Evolutionary conservation across 1,140 invertebrate species (phyloP).

Genomic region (Chironomus striatipennis): DNA sequence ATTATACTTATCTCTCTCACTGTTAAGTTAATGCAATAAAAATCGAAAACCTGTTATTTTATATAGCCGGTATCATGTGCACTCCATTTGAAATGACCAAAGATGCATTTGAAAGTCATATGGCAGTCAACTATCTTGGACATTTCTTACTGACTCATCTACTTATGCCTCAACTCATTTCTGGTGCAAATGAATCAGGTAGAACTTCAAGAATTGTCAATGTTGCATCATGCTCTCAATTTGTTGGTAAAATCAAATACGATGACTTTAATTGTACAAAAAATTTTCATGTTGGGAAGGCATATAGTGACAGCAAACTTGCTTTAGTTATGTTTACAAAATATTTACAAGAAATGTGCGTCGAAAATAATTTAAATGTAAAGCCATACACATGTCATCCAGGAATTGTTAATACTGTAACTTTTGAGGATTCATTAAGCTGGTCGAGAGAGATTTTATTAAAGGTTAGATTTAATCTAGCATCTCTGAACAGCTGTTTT

Average conservation of each 20-base stretch:
- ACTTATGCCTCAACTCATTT: conserved; percentile 63
- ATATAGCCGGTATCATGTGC: conserved; percentile 76
- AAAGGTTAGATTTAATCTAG: no score
- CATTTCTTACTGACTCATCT: conserved; percentile 81
- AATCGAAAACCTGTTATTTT: no score
- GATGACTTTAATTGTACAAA: conserved; percentile 58
- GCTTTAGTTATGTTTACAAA: conserved; percentile 73
- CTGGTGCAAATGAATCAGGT: conserved; percentile 45
- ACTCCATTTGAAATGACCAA: conserved; percentile 61
- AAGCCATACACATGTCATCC: conserved; percentile 74
- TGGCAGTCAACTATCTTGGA: conserved; percentile 76
- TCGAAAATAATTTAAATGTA: conserved; percentile 42
- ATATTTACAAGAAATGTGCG: conserved; percentile 50
- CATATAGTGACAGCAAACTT: conserved; percentile 82
- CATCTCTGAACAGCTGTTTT: no score
- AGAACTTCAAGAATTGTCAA: conserved; percentile 70
- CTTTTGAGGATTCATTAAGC: conserved; percentile 71
- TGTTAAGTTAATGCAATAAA: no score
- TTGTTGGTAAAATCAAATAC: conserved; percentile 63
- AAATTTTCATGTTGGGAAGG: conserved; percentile 46
- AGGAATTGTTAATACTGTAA: conserved; percentile 74
- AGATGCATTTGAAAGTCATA: conserved; percentile 76
- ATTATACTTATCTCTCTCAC: not conserved
- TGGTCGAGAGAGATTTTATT: conserved; percentile 51
- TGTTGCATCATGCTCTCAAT: conserved; percentile 76